phyloP scores from a whole-genome alignment of 2,888 invertebrate genomes.

The Ornithoptera alexandrae region DNA sequence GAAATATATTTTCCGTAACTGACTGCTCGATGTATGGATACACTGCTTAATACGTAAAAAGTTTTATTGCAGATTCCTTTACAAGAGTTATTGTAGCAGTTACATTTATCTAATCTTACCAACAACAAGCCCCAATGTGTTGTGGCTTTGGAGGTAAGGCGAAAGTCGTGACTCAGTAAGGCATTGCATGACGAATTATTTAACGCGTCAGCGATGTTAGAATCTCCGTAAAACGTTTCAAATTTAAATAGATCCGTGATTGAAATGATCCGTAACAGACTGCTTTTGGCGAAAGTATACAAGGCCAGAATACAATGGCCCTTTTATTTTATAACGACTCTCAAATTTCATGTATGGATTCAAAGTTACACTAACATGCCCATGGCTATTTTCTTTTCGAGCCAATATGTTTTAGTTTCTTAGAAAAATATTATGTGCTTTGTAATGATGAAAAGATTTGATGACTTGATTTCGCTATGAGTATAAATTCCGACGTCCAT shows the following conservation, averaged over 20 bases:
- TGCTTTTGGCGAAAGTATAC: constrained; percentile 40
- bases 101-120: background rate
- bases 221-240: constrained; percentile 43
- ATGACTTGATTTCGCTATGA: constrained; percentile 3
- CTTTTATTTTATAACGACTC: background rate
- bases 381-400: no score
- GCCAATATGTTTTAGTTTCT: no score
- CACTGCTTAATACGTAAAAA: no score
- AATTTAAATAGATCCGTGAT: constrained; percentile 46
- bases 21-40: no score
- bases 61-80: no score
- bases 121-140: background rate
- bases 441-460: no score
- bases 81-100: no score
- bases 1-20: no score
- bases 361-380: no score
- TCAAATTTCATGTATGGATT: no score
- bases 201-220: constrained; percentile 38
- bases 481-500: constrained; percentile 25
- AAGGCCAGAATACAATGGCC: background rate
- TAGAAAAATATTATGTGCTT: no score
- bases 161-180: constrained; percentile 38
- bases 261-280: constrained; percentile 37
- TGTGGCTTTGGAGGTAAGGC: constrained; percentile 21
- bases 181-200: constrained; percentile 40